These are phyloP conservation scores for Arizona elegans DNA, from an alignment of 2,113 vertebrate genomes.

Conservation along the genomic window DNA sequence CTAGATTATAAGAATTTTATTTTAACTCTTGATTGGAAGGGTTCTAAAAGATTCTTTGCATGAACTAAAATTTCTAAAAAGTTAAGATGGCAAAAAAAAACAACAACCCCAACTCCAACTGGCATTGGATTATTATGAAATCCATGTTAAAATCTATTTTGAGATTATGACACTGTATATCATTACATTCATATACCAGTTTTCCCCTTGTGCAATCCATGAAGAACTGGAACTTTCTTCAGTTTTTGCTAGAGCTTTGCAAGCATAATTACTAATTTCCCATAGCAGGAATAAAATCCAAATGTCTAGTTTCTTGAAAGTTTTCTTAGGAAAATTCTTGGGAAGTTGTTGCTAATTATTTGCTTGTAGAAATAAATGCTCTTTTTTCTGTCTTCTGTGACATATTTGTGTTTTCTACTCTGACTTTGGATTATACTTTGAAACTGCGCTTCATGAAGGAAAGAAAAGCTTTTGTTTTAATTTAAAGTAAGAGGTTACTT, in stretches of 20 bases:
- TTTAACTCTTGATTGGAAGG: neutral
- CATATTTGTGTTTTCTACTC: neutral
- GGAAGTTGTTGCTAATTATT: neutral
- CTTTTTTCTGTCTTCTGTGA: neutral
- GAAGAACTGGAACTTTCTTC: neutral
- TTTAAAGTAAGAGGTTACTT: neutral
- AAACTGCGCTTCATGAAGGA: neutral
- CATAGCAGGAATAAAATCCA: neutral
- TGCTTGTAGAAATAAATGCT: neutral
- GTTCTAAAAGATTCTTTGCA: neutral
- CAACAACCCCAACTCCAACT: too few relatives aligned
- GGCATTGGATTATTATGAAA: neutral
- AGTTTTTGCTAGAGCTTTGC: neutral
- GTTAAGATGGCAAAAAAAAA: neutral
- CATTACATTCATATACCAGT: neutral
- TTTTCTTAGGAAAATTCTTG: neutral
- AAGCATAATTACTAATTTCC: neutral
- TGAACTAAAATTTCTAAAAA: neutral
- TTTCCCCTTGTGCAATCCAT: neutral
- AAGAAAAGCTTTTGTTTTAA: neutral
- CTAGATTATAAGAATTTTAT: neutral
- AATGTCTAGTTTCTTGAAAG: neutral
- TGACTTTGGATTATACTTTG: neutral
- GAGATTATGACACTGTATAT: neutral
- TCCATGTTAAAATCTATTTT: neutral